Evolutionary conservation across 2,888 invertebrate genomes (phyloP), one percentile per base, ranked within the genome.

Genomic region (Ypsolopha scabrella): DNA sequence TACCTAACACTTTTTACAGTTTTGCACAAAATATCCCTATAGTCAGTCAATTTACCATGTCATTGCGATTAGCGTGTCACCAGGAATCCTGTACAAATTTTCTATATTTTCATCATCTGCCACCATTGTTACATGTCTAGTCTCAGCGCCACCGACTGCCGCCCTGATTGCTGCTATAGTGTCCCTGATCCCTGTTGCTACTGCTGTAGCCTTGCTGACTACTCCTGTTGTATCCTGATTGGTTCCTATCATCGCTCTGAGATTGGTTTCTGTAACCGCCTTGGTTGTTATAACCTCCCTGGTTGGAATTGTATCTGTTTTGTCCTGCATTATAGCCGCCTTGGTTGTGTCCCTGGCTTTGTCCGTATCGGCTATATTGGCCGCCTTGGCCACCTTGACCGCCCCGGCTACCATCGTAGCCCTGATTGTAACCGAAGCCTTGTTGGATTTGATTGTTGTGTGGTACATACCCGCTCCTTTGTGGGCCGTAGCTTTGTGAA

Each of bases 401-500:
- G 47, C 62, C 56, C 10, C 59, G 58, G 53, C 58, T 57, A 39
- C 62, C 60, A 14, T 51, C 43, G 53, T 65, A 57, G 6, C 61
- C 59, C 45, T 64, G 62, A 50, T 56, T 61, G 43, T 60, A 52
- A 2, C 60, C 54, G 45, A 59, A 56, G 51, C 37, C 46, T 13
- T 55, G 51, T 41, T 54, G 33, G 37, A 49, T 48, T 43, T 57
- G 59, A 10, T 58, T 51, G 37, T 39, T 41, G 46, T 51, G 39
- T 11, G 51, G 50, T 35, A 45, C 53, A 64, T 82, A 85, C 35
- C 80, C 80, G 41, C 76, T 65, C 9, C 82, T 74, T 11, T 71
- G 67, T 0, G 85, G 85, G 0, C 85, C 83, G 59, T 59, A 79
- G 0, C 78, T 73, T 0, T 76, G 72, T 9, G 80, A 76, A 0